Evolutionary conservation across 1,140 invertebrate species (phyloP), one percentile per base, ranked within the genome.

Genomic region (Euura saliciscinereae): DNA sequence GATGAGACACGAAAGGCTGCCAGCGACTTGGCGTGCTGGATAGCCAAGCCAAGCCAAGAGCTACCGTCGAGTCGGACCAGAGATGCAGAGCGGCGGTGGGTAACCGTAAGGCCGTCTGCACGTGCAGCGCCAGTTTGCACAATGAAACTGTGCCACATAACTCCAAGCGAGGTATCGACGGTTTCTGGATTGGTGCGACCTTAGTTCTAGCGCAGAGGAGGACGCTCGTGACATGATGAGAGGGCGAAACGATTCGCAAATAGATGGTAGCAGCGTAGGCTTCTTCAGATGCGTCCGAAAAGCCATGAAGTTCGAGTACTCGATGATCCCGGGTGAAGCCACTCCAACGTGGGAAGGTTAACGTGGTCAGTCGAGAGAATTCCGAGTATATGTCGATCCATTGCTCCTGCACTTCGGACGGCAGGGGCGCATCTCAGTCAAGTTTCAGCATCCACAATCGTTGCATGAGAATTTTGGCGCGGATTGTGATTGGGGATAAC

Each of bases 401-500:
- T 6, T 51, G 46, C 6, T 51, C 6, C 6, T 1, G 6, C 46
- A 51, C 11, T 11, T 51, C 6, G 2, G 46, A 11, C 7, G 79
- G 75, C 2, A 84, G 6, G 42, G 70, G 13, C 7, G 82, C 77
- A 73, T 86, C 82, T 80, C 82, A 84, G 0, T 42, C 70, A 4
- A 81, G 7, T 43, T 78, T 77, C 6, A 69, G 4, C 67, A 73
- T 44, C 80, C 80, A 82, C 43, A 84, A 45, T 10, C 75, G 10
- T 74, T 84, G 81, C 8, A 84, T 66, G 7, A 80, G 46, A 3
- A 82, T 75, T 76, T 84, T 84, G 4, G 71, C 71, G 43, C 10
- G 70, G 4, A 83, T 73, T 44, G 75, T 76, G 8, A 78, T 70
- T 28, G 44, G n/a, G 5, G 75, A 59, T 59, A 68, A 72, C 66